Evolutionary conservation across 2,888 invertebrate genomes (phyloP), one percentile per base, ranked within the genome.

Genomic region (Caenorhabditis drosophilae): DNA sequence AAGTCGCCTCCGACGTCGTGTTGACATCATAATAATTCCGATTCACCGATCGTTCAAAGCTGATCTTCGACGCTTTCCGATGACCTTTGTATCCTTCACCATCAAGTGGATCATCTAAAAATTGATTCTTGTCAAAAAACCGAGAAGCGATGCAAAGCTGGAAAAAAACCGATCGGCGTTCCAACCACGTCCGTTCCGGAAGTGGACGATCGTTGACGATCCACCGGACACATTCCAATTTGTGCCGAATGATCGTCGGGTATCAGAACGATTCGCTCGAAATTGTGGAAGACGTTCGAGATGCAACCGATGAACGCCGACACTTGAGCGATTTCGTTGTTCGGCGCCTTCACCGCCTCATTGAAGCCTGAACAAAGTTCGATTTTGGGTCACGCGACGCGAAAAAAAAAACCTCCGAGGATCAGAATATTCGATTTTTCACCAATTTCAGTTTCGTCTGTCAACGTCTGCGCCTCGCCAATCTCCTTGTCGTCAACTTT

Each of bases 271-370:
- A 80, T 38, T 4, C 63, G 69, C 26, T 81, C 78, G 45, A 64
- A 61, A 54, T 67, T 56, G 49, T 83, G 75, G 59, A 84, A 81
- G 22, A 86, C 72, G 68, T 85, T 85, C 49, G 84, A 84, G 48
- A 86, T 78, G 73, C 86, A 86, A 2, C 86, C 86, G 63, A 83
- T 79, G 26, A 86, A 68, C 4, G 79, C 78, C 18, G 72, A 69
- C 7, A 72, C 75, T 3, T 83, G 80, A 16, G 84, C 78, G 9
- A 77, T 69, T 38, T 80, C 80, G 9, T 80, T 77, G 15, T 51
- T 49, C 1, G 78, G 78, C 4, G 84, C 73, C 25, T 68, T 68
- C 15, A 63, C 41, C 18, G 58, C 35, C 16, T 69, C 69, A 27
- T 50, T 54, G 58, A 72, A 69, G n/a, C n/a, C n/a, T n/a, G n/a